Evolutionary conservation across 2,113 vertebrate species (phyloP).

Genomic region (Heterocephalus glaber): DNA sequence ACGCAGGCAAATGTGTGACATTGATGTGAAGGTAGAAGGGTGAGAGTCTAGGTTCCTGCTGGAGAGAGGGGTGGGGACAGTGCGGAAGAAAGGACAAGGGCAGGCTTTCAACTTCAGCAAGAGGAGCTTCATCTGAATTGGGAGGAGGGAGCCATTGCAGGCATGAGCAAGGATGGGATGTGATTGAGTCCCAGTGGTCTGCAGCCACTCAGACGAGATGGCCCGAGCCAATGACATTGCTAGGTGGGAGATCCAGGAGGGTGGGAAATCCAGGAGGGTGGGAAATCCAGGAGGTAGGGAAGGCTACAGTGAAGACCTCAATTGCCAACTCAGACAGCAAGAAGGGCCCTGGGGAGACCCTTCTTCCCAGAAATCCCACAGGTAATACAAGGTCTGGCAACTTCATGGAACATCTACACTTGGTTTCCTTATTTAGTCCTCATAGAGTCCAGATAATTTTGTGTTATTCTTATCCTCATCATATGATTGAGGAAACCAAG

Average conservation of each 20-base stretch:
- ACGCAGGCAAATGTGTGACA: not conserved
- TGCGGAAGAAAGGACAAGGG: not conserved
- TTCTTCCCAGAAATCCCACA: not conserved
- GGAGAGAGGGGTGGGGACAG: not conserved
- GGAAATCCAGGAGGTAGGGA: rapidly evolving
- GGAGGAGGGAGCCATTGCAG: not conserved
- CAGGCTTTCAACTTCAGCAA: not conserved
- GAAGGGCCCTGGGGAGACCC: not conserved
- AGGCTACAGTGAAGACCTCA: not conserved
- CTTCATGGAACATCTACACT: not conserved
- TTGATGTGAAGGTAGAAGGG: not conserved
- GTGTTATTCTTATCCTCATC: not conserved
- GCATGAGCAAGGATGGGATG: not conserved
- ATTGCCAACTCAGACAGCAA: not conserved
- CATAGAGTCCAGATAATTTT: not conserved
- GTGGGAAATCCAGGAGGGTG: not conserved
- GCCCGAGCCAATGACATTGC: not conserved
- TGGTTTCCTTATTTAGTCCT: not conserved
- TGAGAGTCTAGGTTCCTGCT: not conserved
- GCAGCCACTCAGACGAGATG: not conserved
- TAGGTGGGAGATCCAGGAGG: not conserved
- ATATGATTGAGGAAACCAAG: not conserved
- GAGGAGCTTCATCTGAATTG: not conserved
- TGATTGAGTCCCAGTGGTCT: not conserved
- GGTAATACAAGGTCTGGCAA: not conserved